A percentile compares a stretch with the other conserved stretches of the same genome.
Conservation (phyloP, 2,888 invertebrate genomes). For the Acanthacorydalis orientalis region DNA sequence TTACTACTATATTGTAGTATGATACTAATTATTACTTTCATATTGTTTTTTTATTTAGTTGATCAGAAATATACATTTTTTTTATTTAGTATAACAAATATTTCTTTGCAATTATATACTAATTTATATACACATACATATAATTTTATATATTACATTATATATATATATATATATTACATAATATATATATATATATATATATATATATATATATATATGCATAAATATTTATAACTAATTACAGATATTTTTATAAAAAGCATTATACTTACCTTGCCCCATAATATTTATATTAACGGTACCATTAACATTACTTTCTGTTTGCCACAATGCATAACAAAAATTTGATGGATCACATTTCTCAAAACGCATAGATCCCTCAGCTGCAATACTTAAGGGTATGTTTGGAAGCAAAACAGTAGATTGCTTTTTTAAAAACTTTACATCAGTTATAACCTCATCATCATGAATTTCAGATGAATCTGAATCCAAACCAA, state of each 20-base stretch:
- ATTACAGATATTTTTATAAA: not conserved
- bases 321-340: slow-evolving; percentile 54
- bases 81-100: too few relatives aligned
- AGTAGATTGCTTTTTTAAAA: not conserved
- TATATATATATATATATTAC: too few relatives aligned
- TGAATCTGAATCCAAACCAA: slow-evolving; percentile 8
- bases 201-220: too few relatives aligned
- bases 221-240: not conserved
- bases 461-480: slow-evolving; percentile 10
- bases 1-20: too few relatives aligned
- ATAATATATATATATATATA: too few relatives aligned
- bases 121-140: too few relatives aligned
- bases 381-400: slow-evolving; percentile 16
- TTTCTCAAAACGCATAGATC: slow-evolving; percentile 29
- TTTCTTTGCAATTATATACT: too few relatives aligned
- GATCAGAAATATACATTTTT: too few relatives aligned
- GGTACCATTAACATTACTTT: slow-evolving; percentile 39
- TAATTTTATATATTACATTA: too few relatives aligned
- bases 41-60: too few relatives aligned
- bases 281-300: slow-evolving; percentile 33
- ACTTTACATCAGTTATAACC: slow-evolving; percentile 6
- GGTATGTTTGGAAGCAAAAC: not conserved
- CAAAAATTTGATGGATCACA: slow-evolving; percentile 41
- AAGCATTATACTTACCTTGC: slow-evolving; percentile 40
- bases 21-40: too few relatives aligned